These are phyloP conservation scores for Grammomys dolichurus DNA, from an alignment of 2,113 vertebrate species.

Conservation along the genomic window DNA sequence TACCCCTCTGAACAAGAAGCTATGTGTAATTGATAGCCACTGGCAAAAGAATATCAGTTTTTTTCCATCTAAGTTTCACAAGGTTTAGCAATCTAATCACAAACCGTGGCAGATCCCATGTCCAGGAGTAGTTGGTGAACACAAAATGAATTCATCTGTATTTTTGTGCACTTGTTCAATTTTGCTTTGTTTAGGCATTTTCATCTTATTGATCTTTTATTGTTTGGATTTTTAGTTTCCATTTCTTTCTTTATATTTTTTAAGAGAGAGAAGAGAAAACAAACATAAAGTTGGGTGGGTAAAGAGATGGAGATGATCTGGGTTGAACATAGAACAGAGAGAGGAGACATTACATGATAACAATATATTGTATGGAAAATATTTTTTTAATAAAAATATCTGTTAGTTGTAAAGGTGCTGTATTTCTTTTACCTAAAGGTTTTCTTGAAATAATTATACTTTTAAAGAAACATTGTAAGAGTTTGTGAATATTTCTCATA, in stretches of 20 bases:
- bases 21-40: background rate
- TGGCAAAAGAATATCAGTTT: background rate
- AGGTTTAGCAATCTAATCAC: background rate
- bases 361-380: background rate
- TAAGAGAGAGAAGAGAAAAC: background rate
- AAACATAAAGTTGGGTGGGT: background rate
- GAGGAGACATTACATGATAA: background rate
- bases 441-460: slow-evolving; percentile 25
- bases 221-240: background rate
- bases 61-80: background rate
- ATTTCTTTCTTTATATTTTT: background rate
- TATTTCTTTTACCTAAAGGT: background rate
- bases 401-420: background rate
- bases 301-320: background rate
- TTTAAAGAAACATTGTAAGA: slow-evolving; percentile 29
- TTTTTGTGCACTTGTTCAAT: background rate
- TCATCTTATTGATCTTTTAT: background rate
- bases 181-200: background rate
- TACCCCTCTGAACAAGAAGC: background rate
- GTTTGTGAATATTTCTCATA: background rate
- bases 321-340: background rate
- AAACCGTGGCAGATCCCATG: background rate
- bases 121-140: background rate
- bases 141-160: background rate
- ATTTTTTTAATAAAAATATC: background rate